Evolutionary conservation across 2,888 invertebrate species (phyloP).

Genomic region (Magallana nippona): DNA sequence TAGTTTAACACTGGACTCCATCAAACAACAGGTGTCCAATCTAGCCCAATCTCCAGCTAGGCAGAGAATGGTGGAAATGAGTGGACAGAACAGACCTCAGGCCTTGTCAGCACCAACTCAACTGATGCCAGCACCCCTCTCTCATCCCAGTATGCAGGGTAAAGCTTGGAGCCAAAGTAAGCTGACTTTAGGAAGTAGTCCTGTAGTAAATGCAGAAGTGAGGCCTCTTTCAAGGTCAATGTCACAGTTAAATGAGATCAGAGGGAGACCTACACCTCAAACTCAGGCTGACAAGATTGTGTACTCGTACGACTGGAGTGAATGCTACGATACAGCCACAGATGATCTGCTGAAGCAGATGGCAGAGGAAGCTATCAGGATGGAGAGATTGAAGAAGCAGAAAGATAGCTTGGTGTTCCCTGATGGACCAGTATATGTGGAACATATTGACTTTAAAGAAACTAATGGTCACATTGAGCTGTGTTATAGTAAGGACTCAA

Average conservation of each 20-base stretch:
- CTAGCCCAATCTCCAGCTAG: constrained; percentile 62
- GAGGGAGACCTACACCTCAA: neutral
- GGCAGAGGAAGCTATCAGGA: constrained; percentile 52
- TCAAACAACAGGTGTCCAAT: constrained; percentile 68
- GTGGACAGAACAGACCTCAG: constrained; percentile 48
- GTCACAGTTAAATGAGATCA: constrained; percentile 18
- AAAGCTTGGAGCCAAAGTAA: constrained; percentile 1
- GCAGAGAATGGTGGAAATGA: constrained; percentile 56
- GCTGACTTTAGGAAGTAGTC: neutral
- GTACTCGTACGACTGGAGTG: constrained; percentile 24
- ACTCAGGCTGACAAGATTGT: neutral
- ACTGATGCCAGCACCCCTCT: constrained; percentile 10
- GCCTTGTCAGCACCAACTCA: neutral
- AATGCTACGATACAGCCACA: constrained; percentile 51
- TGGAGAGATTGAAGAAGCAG: neutral
- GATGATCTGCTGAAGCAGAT: constrained; percentile 71
- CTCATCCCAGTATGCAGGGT: neutral
- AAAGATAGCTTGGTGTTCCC: neutral
- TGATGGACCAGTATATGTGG: constrained; percentile 50
- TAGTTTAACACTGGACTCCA: constrained; percentile 65
- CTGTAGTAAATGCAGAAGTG: neutral
- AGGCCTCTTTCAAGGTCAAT: constrained; percentile 6
- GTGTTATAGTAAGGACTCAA: constrained; percentile 12
- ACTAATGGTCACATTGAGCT: constrained; percentile 65
- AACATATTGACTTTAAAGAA: constrained; percentile 61